These are phyloP conservation scores for Romanogobio albipinnatus DNA, from an alignment of 2,113 vertebrate species.

Conservation along the genomic window DNA sequence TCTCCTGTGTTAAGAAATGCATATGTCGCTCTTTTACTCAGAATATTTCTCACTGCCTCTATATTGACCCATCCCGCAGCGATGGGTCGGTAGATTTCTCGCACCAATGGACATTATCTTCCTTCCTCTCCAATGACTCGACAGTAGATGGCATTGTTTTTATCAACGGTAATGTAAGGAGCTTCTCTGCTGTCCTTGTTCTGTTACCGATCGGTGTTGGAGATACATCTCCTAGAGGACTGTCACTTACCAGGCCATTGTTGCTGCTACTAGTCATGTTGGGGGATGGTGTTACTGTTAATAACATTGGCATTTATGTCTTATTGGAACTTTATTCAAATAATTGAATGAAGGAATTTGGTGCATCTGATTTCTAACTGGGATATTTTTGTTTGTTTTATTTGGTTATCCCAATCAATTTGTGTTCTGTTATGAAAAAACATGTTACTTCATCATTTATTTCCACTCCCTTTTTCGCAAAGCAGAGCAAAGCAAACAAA, in stretches of 20 bases:
- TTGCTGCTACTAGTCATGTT: background rate
- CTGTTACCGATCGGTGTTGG: background rate
- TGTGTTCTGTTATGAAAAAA: background rate
- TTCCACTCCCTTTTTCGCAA: background rate
- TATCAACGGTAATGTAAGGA: conserved; percentile 21
- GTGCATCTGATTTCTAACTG: background rate
- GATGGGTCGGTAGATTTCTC: conserved; percentile 30
- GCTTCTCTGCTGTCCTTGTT: background rate
- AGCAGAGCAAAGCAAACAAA: background rate
- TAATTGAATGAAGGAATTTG: background rate
- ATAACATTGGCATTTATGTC: background rate
- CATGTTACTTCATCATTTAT: background rate
- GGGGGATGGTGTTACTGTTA: background rate
- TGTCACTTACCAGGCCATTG: background rate
- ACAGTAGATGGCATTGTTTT: conserved; percentile 13
- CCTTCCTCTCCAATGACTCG: conserved; percentile 32
- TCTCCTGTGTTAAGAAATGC: conserved; percentile 31
- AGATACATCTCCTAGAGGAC: background rate
- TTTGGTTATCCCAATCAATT: background rate
- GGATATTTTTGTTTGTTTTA: background rate
- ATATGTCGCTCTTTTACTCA: conserved; percentile 9
- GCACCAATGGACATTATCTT: conserved; percentile 42
- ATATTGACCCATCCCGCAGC: conserved; percentile 30
- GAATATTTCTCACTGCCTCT: conserved; percentile 30
- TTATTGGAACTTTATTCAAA: too few relatives aligned